Evolutionary conservation across 2,888 invertebrate species (phyloP).

Genomic region (Cordylochernes scorpioides): DNA sequence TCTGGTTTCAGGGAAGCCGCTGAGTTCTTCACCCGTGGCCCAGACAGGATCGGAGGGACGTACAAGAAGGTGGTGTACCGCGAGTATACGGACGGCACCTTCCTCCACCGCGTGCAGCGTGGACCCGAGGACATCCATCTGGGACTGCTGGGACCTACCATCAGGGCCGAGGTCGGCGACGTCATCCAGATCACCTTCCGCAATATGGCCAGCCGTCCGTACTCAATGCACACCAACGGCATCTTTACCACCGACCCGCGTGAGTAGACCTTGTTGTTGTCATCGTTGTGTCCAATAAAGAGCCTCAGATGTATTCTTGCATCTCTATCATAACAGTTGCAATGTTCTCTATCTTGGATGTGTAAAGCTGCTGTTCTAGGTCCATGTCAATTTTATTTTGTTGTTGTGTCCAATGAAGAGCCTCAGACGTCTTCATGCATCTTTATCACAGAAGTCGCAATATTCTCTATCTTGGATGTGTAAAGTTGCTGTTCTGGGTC

Average conservation of each 20-base stretch:
- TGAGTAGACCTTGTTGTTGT: too few species aligned
- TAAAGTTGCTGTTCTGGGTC: too few species aligned
- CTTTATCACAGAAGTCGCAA: too few species aligned
- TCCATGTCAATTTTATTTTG: too few species aligned
- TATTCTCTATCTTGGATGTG: too few species aligned
- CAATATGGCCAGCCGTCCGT: constrained; percentile 10
- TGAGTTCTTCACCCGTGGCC: constrained; percentile 4
- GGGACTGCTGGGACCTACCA: constrained; percentile 16
- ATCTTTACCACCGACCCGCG: constrained; percentile 7
- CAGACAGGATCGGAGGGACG: constrained; percentile 8
- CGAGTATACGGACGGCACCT: constrained; percentile 12
- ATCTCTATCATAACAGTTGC: too few species aligned
- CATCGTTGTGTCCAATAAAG: too few species aligned
- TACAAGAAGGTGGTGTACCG: constrained; percentile 12
- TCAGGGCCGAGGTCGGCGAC: constrained; percentile 18
- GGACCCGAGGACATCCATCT: constrained; percentile 6
- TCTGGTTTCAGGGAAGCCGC: constrained; percentile 6
- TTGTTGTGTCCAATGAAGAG: too few species aligned
- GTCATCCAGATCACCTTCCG: constrained; percentile 10
- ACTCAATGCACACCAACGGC: constrained; percentile 11
- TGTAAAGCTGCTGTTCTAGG: too few species aligned
- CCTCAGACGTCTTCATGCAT: too few species aligned
- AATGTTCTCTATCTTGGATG: too few species aligned
- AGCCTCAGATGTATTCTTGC: too few species aligned
- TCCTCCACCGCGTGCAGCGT: constrained; percentile 5